Conservation (phyloP, 2,113 vertebrate genomes). For the Ardeotis arabs region DNA sequence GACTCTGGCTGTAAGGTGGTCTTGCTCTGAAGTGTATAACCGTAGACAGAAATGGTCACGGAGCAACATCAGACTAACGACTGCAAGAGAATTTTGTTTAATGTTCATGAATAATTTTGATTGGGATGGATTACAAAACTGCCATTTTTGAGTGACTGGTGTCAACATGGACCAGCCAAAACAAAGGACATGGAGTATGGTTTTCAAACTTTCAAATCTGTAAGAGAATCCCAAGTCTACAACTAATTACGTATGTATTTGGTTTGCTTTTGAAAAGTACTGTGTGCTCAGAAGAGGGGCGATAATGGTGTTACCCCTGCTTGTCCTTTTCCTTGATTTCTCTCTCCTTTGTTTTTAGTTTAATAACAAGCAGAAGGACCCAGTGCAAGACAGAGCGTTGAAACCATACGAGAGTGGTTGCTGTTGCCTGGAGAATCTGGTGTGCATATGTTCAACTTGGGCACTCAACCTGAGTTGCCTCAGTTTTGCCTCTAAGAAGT, state of each 20-base stretch:
- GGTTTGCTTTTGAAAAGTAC: background rate
- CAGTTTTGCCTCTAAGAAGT: background rate
- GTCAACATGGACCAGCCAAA: background rate
- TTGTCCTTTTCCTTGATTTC: background rate
- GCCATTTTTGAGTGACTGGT: background rate
- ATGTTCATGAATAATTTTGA: background rate
- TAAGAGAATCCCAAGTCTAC: background rate
- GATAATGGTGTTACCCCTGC: fast-evolving
- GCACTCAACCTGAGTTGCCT: background rate
- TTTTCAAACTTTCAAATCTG: background rate
- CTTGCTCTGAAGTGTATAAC: fast-evolving
- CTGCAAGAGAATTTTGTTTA: background rate
- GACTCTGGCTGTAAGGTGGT: background rate
- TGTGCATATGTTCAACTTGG: background rate
- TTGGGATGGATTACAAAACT: background rate
- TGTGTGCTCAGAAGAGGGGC: background rate
- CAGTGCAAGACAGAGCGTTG: background rate
- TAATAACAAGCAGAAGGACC: background rate
- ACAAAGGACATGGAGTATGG: background rate
- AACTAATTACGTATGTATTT: background rate
- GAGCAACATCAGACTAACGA: background rate
- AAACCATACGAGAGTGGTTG: background rate
- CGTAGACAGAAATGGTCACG: fast-evolving
- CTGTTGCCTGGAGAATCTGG: background rate
- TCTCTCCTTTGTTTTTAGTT: background rate